Evolutionary conservation across 2,888 invertebrate species (phyloP).

Genomic region (Stenurella melanura): DNA sequence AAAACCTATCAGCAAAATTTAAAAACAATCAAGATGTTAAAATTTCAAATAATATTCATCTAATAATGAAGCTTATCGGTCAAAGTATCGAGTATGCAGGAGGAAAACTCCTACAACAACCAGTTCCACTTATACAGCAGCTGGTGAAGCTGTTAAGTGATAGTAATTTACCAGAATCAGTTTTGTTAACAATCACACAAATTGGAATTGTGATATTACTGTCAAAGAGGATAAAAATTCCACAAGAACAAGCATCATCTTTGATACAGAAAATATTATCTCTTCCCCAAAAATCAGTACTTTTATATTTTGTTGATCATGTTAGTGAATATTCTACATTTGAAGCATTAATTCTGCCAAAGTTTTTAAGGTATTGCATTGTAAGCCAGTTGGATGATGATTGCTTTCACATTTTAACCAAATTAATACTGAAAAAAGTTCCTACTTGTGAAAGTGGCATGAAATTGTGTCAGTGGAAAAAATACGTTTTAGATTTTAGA

Average conservation of each 20-base stretch:
- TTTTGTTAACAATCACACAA: constrained; percentile 75
- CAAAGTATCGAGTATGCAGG: constrained; percentile 79
- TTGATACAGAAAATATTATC: constrained; percentile 80
- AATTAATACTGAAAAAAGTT: constrained; percentile 81
- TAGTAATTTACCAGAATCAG: constrained; percentile 72
- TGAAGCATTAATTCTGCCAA: constrained; percentile 83
- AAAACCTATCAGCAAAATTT: constrained; percentile 58
- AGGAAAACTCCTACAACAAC: constrained; percentile 79
- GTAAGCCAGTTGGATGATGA: constrained; percentile 76
- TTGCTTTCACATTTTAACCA: constrained; percentile 78
- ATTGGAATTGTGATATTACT: constrained; percentile 78
- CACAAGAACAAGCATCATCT: constrained; percentile 84
- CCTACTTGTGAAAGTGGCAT: constrained; percentile 79
- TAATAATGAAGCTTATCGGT: constrained; percentile 77
- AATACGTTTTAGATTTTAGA: constrained; percentile 79
- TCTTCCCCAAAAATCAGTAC: constrained; percentile 76
- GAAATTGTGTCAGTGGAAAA: constrained; percentile 79
- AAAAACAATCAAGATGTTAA: constrained; percentile 46
- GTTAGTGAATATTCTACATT: constrained; percentile 81
- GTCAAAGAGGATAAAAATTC: constrained; percentile 79
- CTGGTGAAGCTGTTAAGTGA: constrained; percentile 75
- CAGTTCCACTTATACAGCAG: constrained; percentile 77
- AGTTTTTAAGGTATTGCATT: constrained; percentile 78
- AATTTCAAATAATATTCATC: constrained; percentile 52
- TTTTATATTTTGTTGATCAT: constrained; percentile 80